A percentile compares a stretch with the other conserved stretches of the same genome.
Evolutionary conservation across 92 coral and sea anemone genomes (phyloP).

Genomic region (Actinostola sp.): DNA sequence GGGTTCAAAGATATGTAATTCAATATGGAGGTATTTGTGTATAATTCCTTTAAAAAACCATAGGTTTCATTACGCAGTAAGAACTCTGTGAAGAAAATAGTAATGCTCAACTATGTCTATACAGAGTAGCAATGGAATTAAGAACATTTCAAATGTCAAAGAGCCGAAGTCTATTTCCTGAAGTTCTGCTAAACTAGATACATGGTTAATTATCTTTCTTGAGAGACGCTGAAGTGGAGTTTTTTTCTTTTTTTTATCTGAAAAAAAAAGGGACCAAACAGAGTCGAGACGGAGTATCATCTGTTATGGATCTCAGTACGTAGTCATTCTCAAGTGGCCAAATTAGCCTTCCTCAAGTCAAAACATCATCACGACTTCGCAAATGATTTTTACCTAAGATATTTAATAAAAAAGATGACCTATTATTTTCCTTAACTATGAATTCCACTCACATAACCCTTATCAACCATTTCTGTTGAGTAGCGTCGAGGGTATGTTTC

Average conservation of each 20-base stretch:
- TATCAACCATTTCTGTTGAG: background rate
- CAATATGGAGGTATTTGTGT: background rate
- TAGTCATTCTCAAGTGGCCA: background rate
- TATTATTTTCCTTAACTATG: background rate
- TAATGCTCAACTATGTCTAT: background rate
- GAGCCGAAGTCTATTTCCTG: background rate
- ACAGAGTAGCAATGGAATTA: background rate
- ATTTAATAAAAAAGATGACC: too few relatives aligned
- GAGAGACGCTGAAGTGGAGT: too few relatives aligned
- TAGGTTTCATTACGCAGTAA: conserved; percentile 4
- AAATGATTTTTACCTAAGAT: too few relatives aligned
- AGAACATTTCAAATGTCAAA: conserved; percentile 7
- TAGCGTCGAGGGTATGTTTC: too few relatives aligned
- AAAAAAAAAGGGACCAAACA: background rate
- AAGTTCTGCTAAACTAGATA: too few relatives aligned
- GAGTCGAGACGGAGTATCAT: background rate
- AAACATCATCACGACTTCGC: background rate
- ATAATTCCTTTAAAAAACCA: conserved; percentile 6
- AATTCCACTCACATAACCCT: background rate
- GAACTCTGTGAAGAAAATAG: too few relatives aligned
- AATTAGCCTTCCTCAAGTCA: background rate
- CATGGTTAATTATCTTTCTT: too few relatives aligned
- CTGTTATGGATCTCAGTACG: background rate
- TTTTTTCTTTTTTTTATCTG: background rate
- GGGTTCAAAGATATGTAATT: background rate